phyloP scores from a whole-genome alignment of 2,113 vertebrate genomes.

The Brachyhypopomus gauderio region DNA sequence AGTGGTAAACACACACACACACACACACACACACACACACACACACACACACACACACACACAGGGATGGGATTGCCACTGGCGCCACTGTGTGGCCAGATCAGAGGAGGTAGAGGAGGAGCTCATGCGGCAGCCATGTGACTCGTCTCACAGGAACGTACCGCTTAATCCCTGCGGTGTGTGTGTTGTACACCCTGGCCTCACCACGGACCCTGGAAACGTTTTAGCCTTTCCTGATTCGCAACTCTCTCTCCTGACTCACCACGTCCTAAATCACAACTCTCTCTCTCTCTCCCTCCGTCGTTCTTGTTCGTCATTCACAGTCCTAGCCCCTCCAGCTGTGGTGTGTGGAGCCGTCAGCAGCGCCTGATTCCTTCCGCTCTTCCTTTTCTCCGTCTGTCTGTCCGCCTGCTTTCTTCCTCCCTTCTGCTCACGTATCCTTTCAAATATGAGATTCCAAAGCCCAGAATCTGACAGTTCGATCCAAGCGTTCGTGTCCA shows the following conservation, averaged over 20 bases:
- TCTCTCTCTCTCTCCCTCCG: constrained; percentile 2
- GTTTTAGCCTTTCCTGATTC: constrained; percentile 39
- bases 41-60: not conserved
- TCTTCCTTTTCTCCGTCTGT: not conserved
- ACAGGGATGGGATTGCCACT: constrained; percentile 34
- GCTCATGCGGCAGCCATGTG: constrained; percentile 49
- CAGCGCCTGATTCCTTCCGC: constrained; percentile 14
- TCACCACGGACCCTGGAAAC: constrained; percentile 43
- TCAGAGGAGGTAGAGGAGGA: constrained; percentile 25
- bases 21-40: not conserved
- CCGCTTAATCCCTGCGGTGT: constrained; percentile 17
- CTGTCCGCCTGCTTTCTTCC: not conserved
- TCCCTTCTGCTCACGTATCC: not conserved
- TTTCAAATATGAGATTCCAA: too few relatives aligned
- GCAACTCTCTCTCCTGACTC: not conserved
- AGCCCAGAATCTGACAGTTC: not conserved
- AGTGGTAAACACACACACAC: not conserved
- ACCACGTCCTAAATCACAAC: too few relatives aligned
- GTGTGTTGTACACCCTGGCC: constrained; percentile 4
- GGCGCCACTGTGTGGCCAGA: constrained; percentile 35
- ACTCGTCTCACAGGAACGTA: constrained; percentile 38
- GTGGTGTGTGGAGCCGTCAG: constrained; percentile 27
- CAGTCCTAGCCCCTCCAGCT: constrained; percentile 28
- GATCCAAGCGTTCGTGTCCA: too few relatives aligned
- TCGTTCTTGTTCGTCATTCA: constrained; percentile 35